phyloP scores from a whole-genome alignment of 2,797 vertebrate genomes.

The Lophotriccus pileatus region DNA sequence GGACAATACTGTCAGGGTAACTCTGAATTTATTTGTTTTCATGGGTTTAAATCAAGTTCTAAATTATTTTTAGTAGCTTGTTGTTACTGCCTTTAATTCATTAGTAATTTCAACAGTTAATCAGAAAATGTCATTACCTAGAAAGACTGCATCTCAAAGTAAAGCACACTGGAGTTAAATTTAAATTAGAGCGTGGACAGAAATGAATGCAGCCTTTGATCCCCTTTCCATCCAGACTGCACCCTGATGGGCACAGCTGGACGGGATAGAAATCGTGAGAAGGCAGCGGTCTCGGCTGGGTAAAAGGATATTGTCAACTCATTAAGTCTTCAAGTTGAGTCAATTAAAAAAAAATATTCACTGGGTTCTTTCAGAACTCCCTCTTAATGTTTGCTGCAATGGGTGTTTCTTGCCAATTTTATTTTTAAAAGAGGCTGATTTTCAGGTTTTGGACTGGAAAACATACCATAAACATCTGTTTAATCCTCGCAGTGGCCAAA shows the following conservation, averaged over 20 bases:
- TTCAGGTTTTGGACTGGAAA: constrained; percentile 2
- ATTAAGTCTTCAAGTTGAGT: constrained; percentile 31
- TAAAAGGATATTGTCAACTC: constrained; percentile 41
- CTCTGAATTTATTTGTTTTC: neutral
- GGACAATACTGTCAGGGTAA: neutral
- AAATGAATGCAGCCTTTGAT: constrained; percentile 62
- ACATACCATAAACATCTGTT: neutral
- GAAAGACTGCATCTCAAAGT: neutral
- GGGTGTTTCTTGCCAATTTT: neutral
- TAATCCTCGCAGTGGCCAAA: neutral
- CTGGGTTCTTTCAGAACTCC: neutral
- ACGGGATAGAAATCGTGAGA: constrained; percentile 21
- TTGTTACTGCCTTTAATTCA: constrained; percentile 36
- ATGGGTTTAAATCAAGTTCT: neutral
- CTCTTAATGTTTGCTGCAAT: neutral
- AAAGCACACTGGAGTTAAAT: constrained; percentile 44
- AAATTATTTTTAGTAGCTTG: constrained; percentile 22
- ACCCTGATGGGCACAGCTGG: constrained; percentile 65
- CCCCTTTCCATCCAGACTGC: constrained; percentile 57
- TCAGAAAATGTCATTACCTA: constrained; percentile 46
- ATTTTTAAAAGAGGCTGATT: neutral
- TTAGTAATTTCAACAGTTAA: constrained; percentile 57
- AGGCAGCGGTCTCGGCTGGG: constrained; percentile 26
- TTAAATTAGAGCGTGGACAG: constrained; percentile 36
- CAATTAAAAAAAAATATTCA: constrained; percentile 13